Evolutionary conservation across 1,140 invertebrate species (phyloP).

Genomic region (Heliconius hewitsoni): DNA sequence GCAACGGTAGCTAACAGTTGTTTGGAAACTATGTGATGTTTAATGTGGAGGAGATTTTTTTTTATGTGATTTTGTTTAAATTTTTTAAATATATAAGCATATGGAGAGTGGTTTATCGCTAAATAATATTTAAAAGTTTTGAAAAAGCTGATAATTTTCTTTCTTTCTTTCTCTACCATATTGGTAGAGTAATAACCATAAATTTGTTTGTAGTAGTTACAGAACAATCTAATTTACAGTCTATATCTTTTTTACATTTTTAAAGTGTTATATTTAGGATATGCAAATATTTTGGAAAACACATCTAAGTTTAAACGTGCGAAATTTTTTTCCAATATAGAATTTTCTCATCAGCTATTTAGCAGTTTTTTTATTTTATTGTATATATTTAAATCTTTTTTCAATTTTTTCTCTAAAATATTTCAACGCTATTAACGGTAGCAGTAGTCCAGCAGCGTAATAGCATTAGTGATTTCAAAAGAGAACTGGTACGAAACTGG

Average conservation of each 20-base stretch:
- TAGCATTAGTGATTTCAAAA: conserved; percentile 6
- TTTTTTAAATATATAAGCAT: not conserved
- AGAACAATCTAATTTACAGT: too few species aligned
- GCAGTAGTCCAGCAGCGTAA: conserved; percentile 1
- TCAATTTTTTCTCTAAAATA: not conserved
- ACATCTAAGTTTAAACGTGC: too few species aligned
- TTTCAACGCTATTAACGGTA: not conserved
- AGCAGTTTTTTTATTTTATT: too few species aligned
- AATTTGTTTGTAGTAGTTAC: too few species aligned
- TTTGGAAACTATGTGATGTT: conserved; percentile 41
- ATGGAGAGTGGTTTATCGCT: not conserved
- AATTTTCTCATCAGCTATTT: too few species aligned
- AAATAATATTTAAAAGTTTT: not conserved
- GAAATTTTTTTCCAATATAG: too few species aligned
- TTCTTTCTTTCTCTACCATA: not conserved
- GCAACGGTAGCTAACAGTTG: conserved; percentile 60
- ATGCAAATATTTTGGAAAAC: too few species aligned
- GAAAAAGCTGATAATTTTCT: not conserved
- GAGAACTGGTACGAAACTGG: not conserved
- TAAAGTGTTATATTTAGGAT: too few species aligned
- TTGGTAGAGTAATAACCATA: not conserved
- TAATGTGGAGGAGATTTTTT: conserved; percentile 12
- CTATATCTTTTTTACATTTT: too few species aligned
- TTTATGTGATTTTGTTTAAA: not conserved
- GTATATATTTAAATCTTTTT: not conserved